Evolutionary conservation across 2,888 invertebrate genomes (phyloP).

Genomic region (Craniophora ligustri): DNA sequence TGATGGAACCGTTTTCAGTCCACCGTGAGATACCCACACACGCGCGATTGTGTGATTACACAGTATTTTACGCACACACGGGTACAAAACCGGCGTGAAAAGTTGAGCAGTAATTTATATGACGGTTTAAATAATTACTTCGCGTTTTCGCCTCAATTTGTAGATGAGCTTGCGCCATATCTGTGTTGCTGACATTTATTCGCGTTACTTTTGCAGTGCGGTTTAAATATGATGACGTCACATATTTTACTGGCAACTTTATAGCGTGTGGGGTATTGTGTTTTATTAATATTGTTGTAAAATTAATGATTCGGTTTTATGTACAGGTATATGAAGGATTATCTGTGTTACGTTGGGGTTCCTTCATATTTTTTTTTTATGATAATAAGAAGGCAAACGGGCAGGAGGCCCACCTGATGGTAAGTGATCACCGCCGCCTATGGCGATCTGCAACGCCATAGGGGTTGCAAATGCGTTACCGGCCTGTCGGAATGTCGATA

Average conservation of each 20-base stretch:
- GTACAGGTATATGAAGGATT: not conserved
- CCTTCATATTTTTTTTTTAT: too few relatives aligned
- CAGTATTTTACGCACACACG: slow-evolving; percentile 67
- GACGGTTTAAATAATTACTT: slow-evolving; percentile 89
- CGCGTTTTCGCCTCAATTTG: slow-evolving; percentile 88
- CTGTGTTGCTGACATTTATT: slow-evolving; percentile 78
- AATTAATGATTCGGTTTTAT: slow-evolving; percentile 5
- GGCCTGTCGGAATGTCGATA: too few relatives aligned
- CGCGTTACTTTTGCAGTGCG: slow-evolving; percentile 68
- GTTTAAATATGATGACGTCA: slow-evolving; percentile 63
- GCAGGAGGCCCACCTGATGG: too few relatives aligned
- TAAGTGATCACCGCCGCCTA: too few relatives aligned
- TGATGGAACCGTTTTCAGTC: slow-evolving; percentile 87
- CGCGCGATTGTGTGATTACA: slow-evolving; percentile 59
- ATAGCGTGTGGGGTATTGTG: slow-evolving; percentile 39
- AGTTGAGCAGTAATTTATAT: slow-evolving; percentile 88
- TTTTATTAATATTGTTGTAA: slow-evolving; percentile 30
- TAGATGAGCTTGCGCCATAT: slow-evolving; percentile 80
- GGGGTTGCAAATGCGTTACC: too few relatives aligned
- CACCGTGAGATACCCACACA: slow-evolving; percentile 72
- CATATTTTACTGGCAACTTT: slow-evolving; percentile 50
- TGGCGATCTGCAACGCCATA: too few relatives aligned
- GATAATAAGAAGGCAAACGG: too few relatives aligned
- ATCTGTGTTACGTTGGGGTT: too few relatives aligned
- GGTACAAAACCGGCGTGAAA: slow-evolving; percentile 75